phyloP scores from a whole-genome alignment of 2,888 invertebrate genomes.

The Shargacucullia verbasci region DNA sequence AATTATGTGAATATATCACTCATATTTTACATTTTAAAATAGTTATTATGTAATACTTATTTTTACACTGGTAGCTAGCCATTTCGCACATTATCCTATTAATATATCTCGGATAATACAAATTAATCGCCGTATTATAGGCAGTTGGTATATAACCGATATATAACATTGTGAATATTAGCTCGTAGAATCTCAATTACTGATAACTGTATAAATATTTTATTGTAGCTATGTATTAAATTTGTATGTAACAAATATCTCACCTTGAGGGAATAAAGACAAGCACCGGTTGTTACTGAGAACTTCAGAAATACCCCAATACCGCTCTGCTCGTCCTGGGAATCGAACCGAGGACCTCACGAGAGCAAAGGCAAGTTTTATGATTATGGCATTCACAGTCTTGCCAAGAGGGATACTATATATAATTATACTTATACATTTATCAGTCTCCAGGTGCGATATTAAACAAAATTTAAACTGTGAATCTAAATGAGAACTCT shows the following conservation, averaged over 20 bases:
- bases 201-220: constrained; percentile 27
- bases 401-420: too few species aligned
- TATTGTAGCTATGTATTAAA: constrained; percentile 19
- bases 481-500: background rate
- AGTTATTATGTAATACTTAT: too few species aligned
- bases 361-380: too few species aligned
- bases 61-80: too few species aligned
- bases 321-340: too few species aligned
- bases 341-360: too few species aligned
- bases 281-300: too few species aligned
- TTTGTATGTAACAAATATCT: constrained; percentile 3
- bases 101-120: background rate
- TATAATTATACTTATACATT: background rate
- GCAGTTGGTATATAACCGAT: background rate
- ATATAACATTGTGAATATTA: constrained; percentile 49
- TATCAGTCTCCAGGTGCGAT: background rate
- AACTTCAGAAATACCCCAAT: too few species aligned
- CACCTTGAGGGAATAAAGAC: constrained; percentile 7
- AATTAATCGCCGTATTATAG: background rate
- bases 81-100: constrained; percentile 8
- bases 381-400: too few species aligned
- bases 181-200: constrained; percentile 51
- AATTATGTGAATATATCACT: too few species aligned
- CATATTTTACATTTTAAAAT: too few species aligned
- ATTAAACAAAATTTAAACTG: background rate